These are phyloP conservation scores for Condylura cristata DNA, from an alignment of 2,113 vertebrate genomes.

Conservation along the genomic window DNA sequence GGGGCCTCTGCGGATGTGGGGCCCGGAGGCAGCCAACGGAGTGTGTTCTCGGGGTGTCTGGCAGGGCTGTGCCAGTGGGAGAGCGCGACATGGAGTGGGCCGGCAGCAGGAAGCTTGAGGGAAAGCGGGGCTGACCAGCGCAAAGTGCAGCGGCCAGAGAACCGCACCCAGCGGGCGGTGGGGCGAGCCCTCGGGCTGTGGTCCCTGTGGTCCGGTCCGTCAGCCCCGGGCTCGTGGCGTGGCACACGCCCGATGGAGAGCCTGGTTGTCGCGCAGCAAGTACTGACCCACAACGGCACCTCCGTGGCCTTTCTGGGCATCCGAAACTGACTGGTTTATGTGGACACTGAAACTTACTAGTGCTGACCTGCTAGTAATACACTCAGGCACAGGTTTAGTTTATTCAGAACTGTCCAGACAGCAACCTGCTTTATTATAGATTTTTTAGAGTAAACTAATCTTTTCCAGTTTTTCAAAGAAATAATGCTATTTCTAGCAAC, in stretches of 20 bases:
- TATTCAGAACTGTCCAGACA: neutral
- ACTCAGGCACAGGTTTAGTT: neutral
- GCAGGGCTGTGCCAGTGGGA: neutral
- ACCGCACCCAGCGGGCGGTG: too few relatives aligned
- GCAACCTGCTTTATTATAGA: neutral
- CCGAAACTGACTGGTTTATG: neutral
- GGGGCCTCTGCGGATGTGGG: neutral
- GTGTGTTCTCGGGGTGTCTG: neutral
- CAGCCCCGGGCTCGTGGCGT: too few relatives aligned
- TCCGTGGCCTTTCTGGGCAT: too few relatives aligned
- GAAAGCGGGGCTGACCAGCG: too few relatives aligned
- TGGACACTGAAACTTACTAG: neutral
- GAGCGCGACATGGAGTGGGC: neutral
- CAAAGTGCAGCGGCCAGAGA: too few relatives aligned
- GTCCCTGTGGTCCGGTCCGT: too few relatives aligned
- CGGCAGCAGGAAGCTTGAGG: too few relatives aligned
- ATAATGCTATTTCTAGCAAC: constrained; percentile 1
- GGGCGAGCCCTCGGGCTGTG: too few relatives aligned
- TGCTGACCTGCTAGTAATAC: neutral
- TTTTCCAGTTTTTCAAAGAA: neutral
- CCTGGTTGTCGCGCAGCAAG: too few relatives aligned
- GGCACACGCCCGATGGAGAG: too few relatives aligned
- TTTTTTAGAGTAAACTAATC: neutral
- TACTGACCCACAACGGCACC: too few relatives aligned
- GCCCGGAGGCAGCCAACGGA: neutral